Evolutionary conservation across 2,797 vertebrate genomes (phyloP).

Genomic region (Yasuhikotakia modesta): DNA sequence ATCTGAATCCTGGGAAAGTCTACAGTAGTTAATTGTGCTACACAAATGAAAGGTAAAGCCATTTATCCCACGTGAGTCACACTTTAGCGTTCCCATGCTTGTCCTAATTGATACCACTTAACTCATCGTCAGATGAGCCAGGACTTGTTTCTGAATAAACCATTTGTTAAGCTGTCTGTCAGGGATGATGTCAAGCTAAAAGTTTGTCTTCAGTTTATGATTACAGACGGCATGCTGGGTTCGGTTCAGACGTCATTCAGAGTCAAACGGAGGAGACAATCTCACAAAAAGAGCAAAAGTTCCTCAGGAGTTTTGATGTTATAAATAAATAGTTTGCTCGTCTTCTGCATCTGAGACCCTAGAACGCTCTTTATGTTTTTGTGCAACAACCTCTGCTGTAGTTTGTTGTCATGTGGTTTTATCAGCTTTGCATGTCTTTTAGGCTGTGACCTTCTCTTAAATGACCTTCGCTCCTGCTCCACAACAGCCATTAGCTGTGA

Average conservation of each 20-base stretch:
- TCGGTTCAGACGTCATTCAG: slow-evolving; percentile 10
- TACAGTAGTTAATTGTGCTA: slow-evolving; percentile 53
- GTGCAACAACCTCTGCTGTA: slow-evolving; percentile 20
- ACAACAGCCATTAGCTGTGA: slow-evolving; percentile 35
- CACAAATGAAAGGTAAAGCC: slow-evolving; percentile 56
- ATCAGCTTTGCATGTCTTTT: slow-evolving; percentile 43
- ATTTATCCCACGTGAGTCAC: slow-evolving; percentile 47
- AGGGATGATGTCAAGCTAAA: slow-evolving; percentile 38
- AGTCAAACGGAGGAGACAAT: slow-evolving; percentile 20
- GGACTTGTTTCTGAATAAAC: slow-evolving; percentile 59
- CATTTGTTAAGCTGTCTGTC: slow-evolving; percentile 65
- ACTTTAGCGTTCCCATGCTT: slow-evolving; percentile 51
- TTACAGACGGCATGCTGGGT: slow-evolving; percentile 10
- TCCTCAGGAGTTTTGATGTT: slow-evolving; percentile 13
- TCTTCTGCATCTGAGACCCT: background rate
- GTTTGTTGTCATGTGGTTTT: slow-evolving; percentile 22
- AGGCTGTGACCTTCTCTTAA: slow-evolving; percentile 15
- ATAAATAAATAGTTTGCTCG: background rate
- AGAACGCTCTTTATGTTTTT: slow-evolving; percentile 5
- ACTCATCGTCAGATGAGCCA: slow-evolving; percentile 57
- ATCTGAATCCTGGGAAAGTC: slow-evolving; percentile 45
- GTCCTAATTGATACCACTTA: slow-evolving; percentile 56
- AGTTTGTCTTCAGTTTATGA: slow-evolving; percentile 38
- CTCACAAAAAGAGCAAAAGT: slow-evolving; percentile 8
- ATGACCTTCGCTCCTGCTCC: slow-evolving; percentile 35